A percentile compares a stretch with the other conserved stretches of the same genome.
Conservation (phyloP, 2,113 vertebrate species). For the Hemicordylus capensis region DNA sequence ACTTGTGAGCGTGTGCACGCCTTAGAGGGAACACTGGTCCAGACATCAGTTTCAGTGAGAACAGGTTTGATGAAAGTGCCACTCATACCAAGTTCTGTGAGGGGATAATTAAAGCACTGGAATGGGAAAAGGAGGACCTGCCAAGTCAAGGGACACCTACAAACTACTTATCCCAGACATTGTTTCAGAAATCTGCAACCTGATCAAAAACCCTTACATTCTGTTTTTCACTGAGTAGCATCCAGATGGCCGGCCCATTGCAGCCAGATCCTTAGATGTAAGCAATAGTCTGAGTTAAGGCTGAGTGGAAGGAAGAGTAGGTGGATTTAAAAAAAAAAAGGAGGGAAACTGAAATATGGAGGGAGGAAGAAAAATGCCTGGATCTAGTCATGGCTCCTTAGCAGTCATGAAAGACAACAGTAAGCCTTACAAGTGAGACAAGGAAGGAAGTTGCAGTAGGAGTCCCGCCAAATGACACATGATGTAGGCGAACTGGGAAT, state of each 20-base stretch:
- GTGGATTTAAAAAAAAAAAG: background rate
- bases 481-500: no score
- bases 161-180: background rate
- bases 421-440: background rate
- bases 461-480: no score
- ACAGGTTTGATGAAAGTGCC: fast-evolving
- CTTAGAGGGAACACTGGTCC: no score
- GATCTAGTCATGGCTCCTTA: background rate
- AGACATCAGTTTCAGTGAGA: no score
- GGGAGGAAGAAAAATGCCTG: background rate
- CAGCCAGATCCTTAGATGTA: background rate
- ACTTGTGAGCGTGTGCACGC: no score
- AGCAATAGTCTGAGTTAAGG: no score
- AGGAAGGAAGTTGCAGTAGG: background rate
- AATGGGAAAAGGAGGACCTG: background rate
- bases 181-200: background rate
- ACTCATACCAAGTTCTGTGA: fast-evolving
- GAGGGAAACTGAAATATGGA: background rate
- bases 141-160: background rate
- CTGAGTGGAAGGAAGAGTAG: background rate
- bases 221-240: background rate
- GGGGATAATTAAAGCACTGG: background rate
- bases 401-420: background rate
- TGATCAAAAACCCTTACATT: background rate
- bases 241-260: background rate